A percentile compares a stretch with the other conserved stretches of the same genome.
Conservation (phyloP, 2,888 invertebrate species). For the Cheilosia pagana region DNA sequence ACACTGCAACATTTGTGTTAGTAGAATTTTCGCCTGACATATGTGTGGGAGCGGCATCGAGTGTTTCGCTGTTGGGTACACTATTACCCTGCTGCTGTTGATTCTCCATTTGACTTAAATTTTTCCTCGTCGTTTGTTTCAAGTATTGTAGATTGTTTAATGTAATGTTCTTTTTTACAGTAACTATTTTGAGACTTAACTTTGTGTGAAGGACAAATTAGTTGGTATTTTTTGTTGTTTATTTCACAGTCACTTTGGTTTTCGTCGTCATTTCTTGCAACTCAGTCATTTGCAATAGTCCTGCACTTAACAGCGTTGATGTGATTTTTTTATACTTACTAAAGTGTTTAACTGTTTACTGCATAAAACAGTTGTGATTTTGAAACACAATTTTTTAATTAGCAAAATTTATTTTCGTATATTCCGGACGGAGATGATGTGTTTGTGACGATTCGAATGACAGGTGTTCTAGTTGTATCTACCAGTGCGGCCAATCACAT, state of each 20-base stretch:
- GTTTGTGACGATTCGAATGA: slow-evolving; percentile 58
- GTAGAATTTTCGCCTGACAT: slow-evolving; percentile 9
- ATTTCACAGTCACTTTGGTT: slow-evolving; percentile 58
- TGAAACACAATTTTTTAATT: slow-evolving; percentile 11
- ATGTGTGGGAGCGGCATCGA: slow-evolving; percentile 20
- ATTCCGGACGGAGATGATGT: slow-evolving; percentile 67
- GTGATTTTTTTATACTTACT: neutral
- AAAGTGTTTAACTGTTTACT: slow-evolving; percentile 1
- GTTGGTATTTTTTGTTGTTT: slow-evolving; percentile 45
- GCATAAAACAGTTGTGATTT: slow-evolving; percentile 7
- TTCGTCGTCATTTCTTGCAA: slow-evolving; percentile 55
- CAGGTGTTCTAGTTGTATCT: slow-evolving; percentile 26
- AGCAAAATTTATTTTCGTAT: slow-evolving; percentile 33
- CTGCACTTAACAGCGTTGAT: neutral
- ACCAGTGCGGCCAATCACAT: slow-evolving; percentile 33
- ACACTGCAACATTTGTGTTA: slow-evolving; percentile 16
- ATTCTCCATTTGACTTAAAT: slow-evolving; percentile 41
- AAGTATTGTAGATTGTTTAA: neutral
- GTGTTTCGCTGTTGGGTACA: neutral
- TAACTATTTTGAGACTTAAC: slow-evolving; percentile 48
- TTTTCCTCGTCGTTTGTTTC: neutral
- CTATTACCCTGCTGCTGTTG: slow-evolving; percentile 19
- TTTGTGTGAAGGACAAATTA: slow-evolving; percentile 72
- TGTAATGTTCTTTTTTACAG: neutral
- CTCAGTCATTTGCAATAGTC: slow-evolving; percentile 41